phyloP scores from a whole-genome alignment of 2,113 vertebrate species.

The Salvelinus fontinalis region DNA sequence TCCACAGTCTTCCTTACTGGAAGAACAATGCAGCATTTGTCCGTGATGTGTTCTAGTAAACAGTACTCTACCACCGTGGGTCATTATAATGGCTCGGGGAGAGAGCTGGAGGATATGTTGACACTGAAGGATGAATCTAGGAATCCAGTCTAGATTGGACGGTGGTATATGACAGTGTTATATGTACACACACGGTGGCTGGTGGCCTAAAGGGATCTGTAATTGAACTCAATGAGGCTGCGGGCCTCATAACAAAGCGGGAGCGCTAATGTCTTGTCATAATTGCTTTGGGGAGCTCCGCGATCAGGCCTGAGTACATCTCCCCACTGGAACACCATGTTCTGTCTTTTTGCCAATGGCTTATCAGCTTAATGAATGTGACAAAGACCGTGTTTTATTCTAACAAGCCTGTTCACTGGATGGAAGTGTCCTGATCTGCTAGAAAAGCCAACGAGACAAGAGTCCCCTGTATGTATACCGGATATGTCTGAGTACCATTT shows the following conservation, averaged over 20 bases:
- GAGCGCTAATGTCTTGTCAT: background rate
- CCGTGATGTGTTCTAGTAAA: background rate
- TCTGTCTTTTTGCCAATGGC: constrained; percentile 3
- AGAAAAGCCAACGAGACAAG: no score
- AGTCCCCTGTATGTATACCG: no score
- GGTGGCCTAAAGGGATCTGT: background rate
- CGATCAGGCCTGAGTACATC: background rate
- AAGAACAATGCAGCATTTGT: background rate
- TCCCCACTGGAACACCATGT: background rate
- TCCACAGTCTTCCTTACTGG: no score
- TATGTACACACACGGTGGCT: background rate
- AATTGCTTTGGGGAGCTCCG: background rate
- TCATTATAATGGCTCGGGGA: background rate
- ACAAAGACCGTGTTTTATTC: background rate
- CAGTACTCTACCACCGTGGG: background rate
- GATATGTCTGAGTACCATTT: no score
- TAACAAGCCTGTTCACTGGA: background rate
- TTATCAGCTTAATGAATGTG: background rate
- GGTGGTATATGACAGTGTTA: no score
- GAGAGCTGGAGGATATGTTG: background rate
- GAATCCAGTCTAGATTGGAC: no score
- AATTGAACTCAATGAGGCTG: background rate
- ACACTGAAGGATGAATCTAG: background rate
- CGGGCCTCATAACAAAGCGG: no score
- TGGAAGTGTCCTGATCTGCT: no score